Conservation (phyloP, 2,888 invertebrate species). For the Ormyrus labotus region DNA sequence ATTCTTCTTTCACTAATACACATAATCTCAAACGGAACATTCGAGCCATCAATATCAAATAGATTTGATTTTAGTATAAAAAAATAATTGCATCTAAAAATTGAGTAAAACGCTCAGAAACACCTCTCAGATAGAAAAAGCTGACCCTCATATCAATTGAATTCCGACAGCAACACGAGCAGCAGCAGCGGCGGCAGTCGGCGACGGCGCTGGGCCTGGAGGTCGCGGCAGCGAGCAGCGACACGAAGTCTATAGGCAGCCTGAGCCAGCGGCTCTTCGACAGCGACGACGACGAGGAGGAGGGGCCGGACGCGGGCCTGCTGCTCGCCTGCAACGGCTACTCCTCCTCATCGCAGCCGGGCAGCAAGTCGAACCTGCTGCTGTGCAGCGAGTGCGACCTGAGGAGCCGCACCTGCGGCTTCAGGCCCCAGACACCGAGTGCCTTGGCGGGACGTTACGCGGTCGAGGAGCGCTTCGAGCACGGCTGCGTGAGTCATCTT, state of each 20-base stretch:
- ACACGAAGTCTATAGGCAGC: constrained; percentile 72
- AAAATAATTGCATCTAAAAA: no score
- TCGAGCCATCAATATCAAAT: no score
- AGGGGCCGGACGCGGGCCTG: constrained; percentile 27
- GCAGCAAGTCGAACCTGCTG: constrained; percentile 73
- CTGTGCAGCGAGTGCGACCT: constrained; percentile 73
- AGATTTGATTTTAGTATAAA: no score
- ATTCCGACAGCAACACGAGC: constrained; percentile 2
- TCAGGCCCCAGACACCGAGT: constrained; percentile 69
- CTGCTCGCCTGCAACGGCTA: constrained; percentile 70
- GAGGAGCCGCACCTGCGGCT: constrained; percentile 67
- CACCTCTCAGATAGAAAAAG: no score
- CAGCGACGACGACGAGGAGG: constrained; percentile 69
- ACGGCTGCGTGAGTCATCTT: constrained; percentile 42
- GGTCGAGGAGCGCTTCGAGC: constrained; percentile 61
- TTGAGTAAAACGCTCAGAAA: no score
- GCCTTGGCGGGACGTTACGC: constrained; percentile 64
- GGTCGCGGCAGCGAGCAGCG: constrained; percentile 63
- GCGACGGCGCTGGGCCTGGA: constrained; percentile 53
- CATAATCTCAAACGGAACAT: no score
- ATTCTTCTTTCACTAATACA: no score
- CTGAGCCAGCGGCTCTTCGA: constrained; percentile 72
- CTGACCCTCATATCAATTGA: no score
- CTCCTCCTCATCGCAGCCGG: constrained; percentile 66
- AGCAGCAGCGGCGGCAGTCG: constrained; percentile 38